phyloP scores from a whole-genome alignment of 2,113 vertebrate genomes.

The Cathartes aura region DNA sequence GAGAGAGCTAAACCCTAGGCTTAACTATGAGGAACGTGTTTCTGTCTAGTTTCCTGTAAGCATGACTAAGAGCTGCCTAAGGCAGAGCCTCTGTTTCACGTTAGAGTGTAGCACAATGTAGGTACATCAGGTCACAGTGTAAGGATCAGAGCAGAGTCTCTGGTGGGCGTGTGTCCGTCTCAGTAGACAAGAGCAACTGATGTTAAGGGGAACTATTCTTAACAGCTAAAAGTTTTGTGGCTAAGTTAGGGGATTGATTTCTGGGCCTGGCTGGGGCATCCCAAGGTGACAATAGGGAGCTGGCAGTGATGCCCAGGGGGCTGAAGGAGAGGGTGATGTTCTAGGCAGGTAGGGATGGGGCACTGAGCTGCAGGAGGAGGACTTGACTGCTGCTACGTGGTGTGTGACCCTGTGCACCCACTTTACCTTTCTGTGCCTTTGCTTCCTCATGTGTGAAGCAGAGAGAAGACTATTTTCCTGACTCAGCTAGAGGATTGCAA shows the following conservation, averaged over 20 bases:
- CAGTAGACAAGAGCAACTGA: neutral
- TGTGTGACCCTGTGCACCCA: neutral
- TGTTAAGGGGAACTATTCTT: neutral
- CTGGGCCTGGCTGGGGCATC: neutral
- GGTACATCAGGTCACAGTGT: neutral
- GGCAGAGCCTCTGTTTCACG: neutral
- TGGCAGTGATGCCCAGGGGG: neutral
- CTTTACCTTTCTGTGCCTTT: neutral
- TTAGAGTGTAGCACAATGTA: accelerated
- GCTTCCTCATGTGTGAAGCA: neutral
- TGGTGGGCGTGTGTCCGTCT: accelerated
- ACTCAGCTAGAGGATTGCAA: neutral
- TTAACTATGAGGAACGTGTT: accelerated
- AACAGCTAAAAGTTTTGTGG: neutral
- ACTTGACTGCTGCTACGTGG: neutral
- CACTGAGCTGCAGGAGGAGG: neutral
- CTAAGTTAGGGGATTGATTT: neutral
- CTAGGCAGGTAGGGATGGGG: neutral
- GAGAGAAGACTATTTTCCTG: neutral
- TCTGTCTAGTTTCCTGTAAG: neutral
- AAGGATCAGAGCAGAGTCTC: neutral
- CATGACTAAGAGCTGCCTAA: neutral
- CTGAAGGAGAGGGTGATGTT: neutral
- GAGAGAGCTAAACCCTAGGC: neutral
- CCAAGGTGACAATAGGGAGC: neutral